These are phyloP conservation scores for Mythimna ferrago DNA, from an alignment of 2,888 invertebrate genomes.

Conservation along the genomic window DNA sequence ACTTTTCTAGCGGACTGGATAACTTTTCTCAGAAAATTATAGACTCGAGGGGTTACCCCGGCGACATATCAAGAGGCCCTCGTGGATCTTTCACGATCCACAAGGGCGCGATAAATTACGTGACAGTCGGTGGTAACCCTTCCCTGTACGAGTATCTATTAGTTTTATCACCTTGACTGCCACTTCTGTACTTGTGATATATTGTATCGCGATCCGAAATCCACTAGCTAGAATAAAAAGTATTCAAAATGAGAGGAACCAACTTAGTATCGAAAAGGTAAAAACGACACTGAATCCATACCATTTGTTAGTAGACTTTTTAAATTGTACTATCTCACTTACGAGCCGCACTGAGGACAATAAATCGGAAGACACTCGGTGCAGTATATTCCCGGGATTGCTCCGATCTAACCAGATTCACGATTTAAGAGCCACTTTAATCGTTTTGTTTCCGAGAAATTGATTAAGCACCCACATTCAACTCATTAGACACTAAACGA, in stretches of 20 bases:
- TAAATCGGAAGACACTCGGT: constrained; percentile 79
- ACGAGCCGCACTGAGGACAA: constrained; percentile 71
- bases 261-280: constrained; percentile 46
- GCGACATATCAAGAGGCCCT: constrained; percentile 83
- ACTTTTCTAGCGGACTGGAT: constrained; percentile 68
- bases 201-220: constrained; percentile 37
- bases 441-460: constrained; percentile 80
- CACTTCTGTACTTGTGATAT: constrained; percentile 53
- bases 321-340: constrained; percentile 73
- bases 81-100: constrained; percentile 77
- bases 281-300: constrained; percentile 63
- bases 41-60: constrained; percentile 81
- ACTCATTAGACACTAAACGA: constrained; percentile 68
- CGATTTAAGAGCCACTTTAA: constrained; percentile 83
- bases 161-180: constrained; percentile 74
- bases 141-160: constrained; percentile 69
- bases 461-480: constrained; percentile 77
- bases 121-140: constrained; percentile 81
- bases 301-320: constrained; percentile 71
- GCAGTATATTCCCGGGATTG: constrained; percentile 83
- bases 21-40: constrained; percentile 80
- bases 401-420: constrained; percentile 85
- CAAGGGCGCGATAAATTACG: constrained; percentile 82
- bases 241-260: constrained; percentile 43
- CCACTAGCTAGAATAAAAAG: constrained; percentile 14